Evolutionary conservation across 2,113 vertebrate genomes (phyloP), one percentile per base, ranked within the genome.

Genomic region (Cyprinodon tularosa): DNA sequence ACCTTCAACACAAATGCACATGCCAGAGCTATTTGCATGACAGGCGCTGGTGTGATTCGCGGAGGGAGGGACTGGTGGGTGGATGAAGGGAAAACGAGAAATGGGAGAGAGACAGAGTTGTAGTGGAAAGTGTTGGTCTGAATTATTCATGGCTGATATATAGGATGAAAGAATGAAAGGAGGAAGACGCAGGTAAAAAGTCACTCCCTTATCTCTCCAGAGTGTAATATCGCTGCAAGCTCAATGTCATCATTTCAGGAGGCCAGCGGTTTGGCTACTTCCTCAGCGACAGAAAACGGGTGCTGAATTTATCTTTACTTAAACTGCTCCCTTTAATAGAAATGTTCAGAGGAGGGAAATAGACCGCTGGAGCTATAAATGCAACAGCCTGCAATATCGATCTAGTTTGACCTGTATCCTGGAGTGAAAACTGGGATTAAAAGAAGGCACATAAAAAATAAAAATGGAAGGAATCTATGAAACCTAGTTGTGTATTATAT

Each of bases 121-220:
- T 59, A 65, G 66, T 39, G n/a, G 29, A 81, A 69, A 64, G 80
- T 64, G 75, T 85, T 72, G 85, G 39, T 74, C 74, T 94, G 90
- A 93, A 94, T 93, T 92, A 94, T 93, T 94, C 90, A 93, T 92
- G 12, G 39, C 37, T 50, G 62, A 7, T 77, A 69, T 66, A 82
- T 86, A 84, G 40, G 45, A 66, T 13, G 48, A 83, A 70, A 48
- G 5, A 79, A 88, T 72, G 70, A 67, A 81, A 67, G 71, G n/a
- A 20, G 70, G n/a, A 67, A 50, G 22, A 47, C 4, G n/a, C 14
- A 61, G 65, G 36, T 42, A 82, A 78, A 63, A 72, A 82, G 76
- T 45, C 22, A 76, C 70, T 78, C 53, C 85, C 64, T 87, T 73
- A 83, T 86, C 78, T 84, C 72, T 88, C 81, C 60, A 72, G 76